Evolutionary conservation across 2,888 invertebrate genomes (phyloP).

Genomic region (Thymelicus lineola): DNA sequence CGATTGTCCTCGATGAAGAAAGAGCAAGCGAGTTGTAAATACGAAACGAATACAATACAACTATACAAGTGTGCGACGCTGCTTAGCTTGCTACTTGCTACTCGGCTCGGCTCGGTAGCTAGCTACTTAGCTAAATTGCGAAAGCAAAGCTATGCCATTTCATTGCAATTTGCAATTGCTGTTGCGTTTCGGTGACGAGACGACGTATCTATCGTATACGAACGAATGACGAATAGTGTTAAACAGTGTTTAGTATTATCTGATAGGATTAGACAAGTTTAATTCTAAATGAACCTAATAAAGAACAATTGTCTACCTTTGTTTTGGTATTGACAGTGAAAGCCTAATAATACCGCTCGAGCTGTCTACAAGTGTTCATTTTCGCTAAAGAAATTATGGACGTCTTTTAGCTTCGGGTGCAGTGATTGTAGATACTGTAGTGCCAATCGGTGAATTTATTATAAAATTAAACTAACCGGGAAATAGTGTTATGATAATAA

Average conservation of each 20-base stretch:
- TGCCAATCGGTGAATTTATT: constrained; percentile 48
- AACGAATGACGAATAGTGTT: constrained; percentile 48
- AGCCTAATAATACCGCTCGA: constrained; percentile 16
- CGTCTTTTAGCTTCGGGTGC: constrained; percentile 58
- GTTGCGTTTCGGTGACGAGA: constrained; percentile 49
- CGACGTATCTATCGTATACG: constrained; percentile 42
- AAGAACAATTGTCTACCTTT: constrained; percentile 7
- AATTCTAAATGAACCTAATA: constrained; percentile 10
- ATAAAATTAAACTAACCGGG: constrained; percentile 48
- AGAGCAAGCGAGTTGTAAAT: not conserved
- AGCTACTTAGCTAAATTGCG: not conserved
- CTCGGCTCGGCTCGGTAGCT: not conserved
- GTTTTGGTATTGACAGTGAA: constrained; percentile 22
- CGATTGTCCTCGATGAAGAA: not conserved
- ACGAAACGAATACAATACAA: no score
- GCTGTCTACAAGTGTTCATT: constrained; percentile 33
- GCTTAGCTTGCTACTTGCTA: not conserved
- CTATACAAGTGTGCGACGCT: constrained; percentile 1
- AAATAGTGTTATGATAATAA: constrained; percentile 57
- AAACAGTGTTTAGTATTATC: constrained; percentile 27
- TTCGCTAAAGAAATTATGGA: constrained; percentile 59
- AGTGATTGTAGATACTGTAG: constrained; percentile 58
- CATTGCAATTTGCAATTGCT: constrained; percentile 30
- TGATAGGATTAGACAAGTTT: constrained; percentile 5
- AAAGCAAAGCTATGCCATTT: not conserved